Evolutionary conservation across 2,113 vertebrate genomes (phyloP), one percentile per base, ranked within the genome.

Genomic region (Myrmecophaga tridactyla): DNA sequence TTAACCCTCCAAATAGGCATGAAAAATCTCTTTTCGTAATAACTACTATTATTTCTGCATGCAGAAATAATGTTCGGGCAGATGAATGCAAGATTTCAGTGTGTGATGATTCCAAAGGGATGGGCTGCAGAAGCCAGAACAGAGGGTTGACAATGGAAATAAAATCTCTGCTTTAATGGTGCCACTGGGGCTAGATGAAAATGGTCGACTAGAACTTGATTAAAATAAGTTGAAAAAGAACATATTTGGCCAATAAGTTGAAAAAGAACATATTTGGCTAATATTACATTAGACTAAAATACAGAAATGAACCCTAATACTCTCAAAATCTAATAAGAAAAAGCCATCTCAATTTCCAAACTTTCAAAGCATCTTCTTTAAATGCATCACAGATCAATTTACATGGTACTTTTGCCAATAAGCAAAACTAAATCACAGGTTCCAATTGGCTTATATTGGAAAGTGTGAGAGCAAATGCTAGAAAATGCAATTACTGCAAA

Each of bases 321-420:
- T 97, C 93, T 81, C 94, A 76, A 98, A 99, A 99, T 98, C 98
- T 98, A 99, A 99, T 99, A 99, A 98, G 96, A 98, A 98, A 98
- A 98, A 97, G 88, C 97, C 97, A 98, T 98, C 98, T 98, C 98
- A 98, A 98, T 99, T 98, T 99, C 98, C 97, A 97, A 98, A 98
- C 82, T 98, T 98, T 98, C 98, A 97, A 98, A 97, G 98, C 96
- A 96, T 98, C 98, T 97, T 96, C 97, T 96, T 96, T 97, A 98
- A 98, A 98, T 96, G 98, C 98, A 99, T 98, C 98, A 98, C 97
- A 97, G 98, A 99, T 99, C 99, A 98, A 99, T 99, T 99, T 99
- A 99, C 98, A 99, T 98, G 98, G 98, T 98, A 92, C 98, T 99
- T 98, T 97, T 97, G 97, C 96, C 97, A 98, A 98, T 98, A 98